phyloP scores from a whole-genome alignment of 2,113 vertebrate species.

The Dolichallabes microphthalmus region DNA sequence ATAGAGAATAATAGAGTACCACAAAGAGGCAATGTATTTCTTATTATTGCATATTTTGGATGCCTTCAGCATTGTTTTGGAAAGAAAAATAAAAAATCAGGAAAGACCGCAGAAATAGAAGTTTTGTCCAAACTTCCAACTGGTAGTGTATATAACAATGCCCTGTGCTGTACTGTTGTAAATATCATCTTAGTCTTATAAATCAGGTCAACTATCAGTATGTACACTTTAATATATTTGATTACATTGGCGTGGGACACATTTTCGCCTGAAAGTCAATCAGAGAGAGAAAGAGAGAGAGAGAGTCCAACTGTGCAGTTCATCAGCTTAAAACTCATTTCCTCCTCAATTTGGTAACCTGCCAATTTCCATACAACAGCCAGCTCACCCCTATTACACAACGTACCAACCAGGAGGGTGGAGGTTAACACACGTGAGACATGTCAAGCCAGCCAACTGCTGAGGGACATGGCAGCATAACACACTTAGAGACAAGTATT shows the following conservation, averaged over 20 bases:
- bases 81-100: too few relatives aligned
- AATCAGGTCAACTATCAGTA: constrained; percentile 11
- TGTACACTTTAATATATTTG: not conserved
- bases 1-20: not conserved
- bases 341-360: not conserved
- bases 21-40: too few relatives aligned
- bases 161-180: constrained; percentile 6
- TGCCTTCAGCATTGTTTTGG: too few relatives aligned
- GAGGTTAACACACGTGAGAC: not conserved
- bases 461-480: not conserved
- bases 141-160: not conserved
- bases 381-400: not conserved
- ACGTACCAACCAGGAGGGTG: not conserved
- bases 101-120: too few relatives aligned
- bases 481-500: not conserved
- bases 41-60: too few relatives aligned
- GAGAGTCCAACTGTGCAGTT: not conserved
- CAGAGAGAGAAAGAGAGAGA: not conserved
- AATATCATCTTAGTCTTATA: not conserved
- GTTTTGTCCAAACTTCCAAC: too few relatives aligned
- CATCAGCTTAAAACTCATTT: constrained; percentile 7
- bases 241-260: constrained; percentile 2
- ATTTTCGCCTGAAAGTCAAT: not conserved
- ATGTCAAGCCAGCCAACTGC: not conserved
- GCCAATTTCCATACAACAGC: not conserved